These are phyloP conservation scores for Empidonax traillii DNA, from an alignment of 2,113 vertebrate species.

Conservation along the genomic window DNA sequence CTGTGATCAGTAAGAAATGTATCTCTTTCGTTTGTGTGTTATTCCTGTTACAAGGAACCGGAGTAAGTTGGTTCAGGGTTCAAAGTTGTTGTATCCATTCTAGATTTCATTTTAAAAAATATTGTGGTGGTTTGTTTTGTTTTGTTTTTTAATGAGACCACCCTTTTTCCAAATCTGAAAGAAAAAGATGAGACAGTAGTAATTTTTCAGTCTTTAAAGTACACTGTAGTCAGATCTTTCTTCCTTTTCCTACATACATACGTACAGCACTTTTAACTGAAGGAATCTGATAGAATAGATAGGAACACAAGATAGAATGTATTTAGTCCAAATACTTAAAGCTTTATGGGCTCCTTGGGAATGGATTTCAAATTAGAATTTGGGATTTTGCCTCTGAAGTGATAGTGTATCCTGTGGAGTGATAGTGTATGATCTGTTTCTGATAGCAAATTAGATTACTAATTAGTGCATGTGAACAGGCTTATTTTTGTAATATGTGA, in stretches of 20 bases:
- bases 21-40: rapidly evolving
- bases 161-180: neutral
- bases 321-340: neutral
- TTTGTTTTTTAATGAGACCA: neutral
- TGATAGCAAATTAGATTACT: neutral
- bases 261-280: neutral
- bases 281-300: neutral
- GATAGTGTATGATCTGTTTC: neutral
- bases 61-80: neutral
- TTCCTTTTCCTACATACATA: neutral
- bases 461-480: neutral
- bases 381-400: neutral
- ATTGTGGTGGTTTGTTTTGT: neutral
- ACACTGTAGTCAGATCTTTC: neutral
- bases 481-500: neutral
- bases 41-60: neutral
- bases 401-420: neutral
- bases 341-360: neutral
- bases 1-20: neutral
- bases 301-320: neutral
- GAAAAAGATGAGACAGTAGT: neutral
- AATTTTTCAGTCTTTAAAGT: neutral
- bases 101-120: neutral
- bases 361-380: neutral
- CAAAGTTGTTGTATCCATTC: neutral